phyloP scores from a whole-genome alignment of 2,888 invertebrate species.

The Abrostola triplasia region DNA sequence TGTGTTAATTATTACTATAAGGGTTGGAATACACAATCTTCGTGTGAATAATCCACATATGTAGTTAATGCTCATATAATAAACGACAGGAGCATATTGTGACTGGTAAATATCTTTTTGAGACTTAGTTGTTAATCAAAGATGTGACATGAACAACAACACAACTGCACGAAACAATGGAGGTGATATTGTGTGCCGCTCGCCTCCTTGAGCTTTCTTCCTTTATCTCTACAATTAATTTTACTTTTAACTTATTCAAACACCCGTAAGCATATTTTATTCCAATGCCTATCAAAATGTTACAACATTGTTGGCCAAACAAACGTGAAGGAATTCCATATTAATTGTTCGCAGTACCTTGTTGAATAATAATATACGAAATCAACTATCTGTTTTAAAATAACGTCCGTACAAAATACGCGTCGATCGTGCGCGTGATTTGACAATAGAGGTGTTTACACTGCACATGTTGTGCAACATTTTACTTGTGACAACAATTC shows the following conservation, averaged over 20 bases:
- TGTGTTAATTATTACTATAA: constrained; percentile 46
- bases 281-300: constrained; percentile 17
- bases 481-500: not conserved
- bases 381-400: constrained; percentile 46
- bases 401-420: constrained; percentile 27
- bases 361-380: constrained; percentile 52
- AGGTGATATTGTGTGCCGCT: too few species aligned
- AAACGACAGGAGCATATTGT: not conserved
- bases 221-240: too few species aligned
- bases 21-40: constrained; percentile 36
- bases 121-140: constrained; percentile 23
- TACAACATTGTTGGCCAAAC: constrained; percentile 28
- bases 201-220: too few species aligned
- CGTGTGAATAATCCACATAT: constrained; percentile 3
- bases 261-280: constrained; percentile 6
- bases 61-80: not conserved
- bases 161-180: too few species aligned
- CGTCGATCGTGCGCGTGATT: constrained; percentile 30
- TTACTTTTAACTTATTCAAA: too few species aligned
- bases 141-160: too few species aligned
- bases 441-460: constrained; percentile 40
- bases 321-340: constrained; percentile 48
- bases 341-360: constrained; percentile 38
- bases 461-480: constrained; percentile 40
- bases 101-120: constrained; percentile 21